These are phyloP conservation scores for Leptinotarsa haldemani DNA, from an alignment of 2,888 invertebrate species.

Conservation along the genomic window DNA sequence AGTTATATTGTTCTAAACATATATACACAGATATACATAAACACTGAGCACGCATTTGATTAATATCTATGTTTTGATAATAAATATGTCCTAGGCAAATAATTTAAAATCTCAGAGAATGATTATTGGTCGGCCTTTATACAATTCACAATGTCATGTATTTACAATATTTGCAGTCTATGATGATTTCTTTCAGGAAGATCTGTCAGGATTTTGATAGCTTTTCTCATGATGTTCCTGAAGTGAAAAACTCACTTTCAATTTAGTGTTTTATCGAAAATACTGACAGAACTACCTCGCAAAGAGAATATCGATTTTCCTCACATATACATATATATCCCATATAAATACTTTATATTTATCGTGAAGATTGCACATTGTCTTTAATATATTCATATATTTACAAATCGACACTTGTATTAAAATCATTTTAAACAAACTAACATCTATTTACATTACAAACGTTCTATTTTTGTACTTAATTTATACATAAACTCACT, in stretches of 20 bases:
- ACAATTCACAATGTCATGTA: conserved; percentile 47
- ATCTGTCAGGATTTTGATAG: conserved; percentile 25
- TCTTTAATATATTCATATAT: conserved; percentile 56
- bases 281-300: conserved; percentile 24
- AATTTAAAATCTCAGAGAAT: conserved; percentile 38
- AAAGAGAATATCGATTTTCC: conserved; percentile 28
- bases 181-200: conserved; percentile 42
- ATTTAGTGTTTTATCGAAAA: background rate
- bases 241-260: background rate
- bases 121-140: conserved; percentile 54
- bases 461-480: conserved; percentile 64
- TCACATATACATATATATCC: conserved; percentile 44
- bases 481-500: conserved; percentile 60
- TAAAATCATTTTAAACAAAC: conserved; percentile 62
- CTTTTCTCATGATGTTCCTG: background rate
- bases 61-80: conserved; percentile 46
- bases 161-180: conserved; percentile 55
- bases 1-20: too few relatives aligned
- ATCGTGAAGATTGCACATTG: conserved; percentile 61
- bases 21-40: conserved; percentile 7
- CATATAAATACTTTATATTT: conserved; percentile 51
- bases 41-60: conserved; percentile 43
- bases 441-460: conserved; percentile 65
- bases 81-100: conserved; percentile 47
- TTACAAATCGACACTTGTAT: conserved; percentile 59